Conservation (phyloP, 2,113 vertebrate genomes). For the Grallaria varia region DNA sequence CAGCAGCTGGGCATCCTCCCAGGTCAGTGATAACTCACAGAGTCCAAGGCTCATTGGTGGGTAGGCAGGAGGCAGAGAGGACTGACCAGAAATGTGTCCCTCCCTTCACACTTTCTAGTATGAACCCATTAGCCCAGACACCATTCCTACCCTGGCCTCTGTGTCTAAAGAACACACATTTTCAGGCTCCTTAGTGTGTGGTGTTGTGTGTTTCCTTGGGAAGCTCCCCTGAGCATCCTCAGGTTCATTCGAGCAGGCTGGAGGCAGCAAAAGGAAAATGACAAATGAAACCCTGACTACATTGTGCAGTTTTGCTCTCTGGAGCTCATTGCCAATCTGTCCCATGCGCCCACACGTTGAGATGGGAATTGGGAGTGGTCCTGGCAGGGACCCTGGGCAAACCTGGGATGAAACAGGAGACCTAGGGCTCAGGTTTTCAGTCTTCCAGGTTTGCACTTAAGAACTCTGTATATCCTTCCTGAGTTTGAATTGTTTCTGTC, state of each 20-base stretch:
- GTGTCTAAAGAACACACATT: not conserved
- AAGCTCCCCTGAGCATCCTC: not conserved
- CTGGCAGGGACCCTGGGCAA: accelerated
- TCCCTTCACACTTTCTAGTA: not conserved
- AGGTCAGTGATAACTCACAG: not conserved
- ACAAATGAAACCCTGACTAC: not conserved
- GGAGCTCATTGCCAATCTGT: not conserved
- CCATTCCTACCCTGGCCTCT: not conserved
- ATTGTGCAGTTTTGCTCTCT: not conserved
- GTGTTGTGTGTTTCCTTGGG: not conserved
- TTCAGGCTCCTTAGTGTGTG: not conserved
- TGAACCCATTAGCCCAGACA: not conserved
- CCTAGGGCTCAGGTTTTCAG: not conserved
- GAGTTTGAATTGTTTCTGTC: not conserved
- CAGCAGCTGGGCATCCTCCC: not conserved
- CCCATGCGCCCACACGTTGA: not conserved
- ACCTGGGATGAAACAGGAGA: not conserved
- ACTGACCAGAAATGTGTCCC: not conserved
- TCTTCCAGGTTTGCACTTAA: not conserved
- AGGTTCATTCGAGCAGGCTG: not conserved
- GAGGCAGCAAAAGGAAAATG: not conserved
- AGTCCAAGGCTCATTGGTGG: not conserved
- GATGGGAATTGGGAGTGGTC: not conserved
- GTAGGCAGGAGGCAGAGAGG: not conserved
- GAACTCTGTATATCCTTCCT: not conserved